phyloP scores from a whole-genome alignment of 2,888 invertebrate genomes.

The Stenotaenia linearis region DNA sequence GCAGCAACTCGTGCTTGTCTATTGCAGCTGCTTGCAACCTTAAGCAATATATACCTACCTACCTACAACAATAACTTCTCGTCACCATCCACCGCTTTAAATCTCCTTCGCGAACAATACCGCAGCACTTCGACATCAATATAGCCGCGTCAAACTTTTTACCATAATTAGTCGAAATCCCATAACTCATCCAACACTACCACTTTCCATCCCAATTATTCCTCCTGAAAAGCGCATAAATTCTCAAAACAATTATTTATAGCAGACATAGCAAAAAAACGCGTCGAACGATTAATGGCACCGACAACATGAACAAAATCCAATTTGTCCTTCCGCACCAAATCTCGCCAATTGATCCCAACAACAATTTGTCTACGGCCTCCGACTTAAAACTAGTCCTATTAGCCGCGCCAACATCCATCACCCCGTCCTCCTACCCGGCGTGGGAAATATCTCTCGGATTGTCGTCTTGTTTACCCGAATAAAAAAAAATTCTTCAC shows the following conservation, averaged over 20 bases:
- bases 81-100: too few species aligned
- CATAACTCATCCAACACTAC: neutral
- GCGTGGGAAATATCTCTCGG: too few species aligned
- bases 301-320: neutral
- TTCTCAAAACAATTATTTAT: neutral
- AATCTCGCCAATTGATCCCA: neutral
- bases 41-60: too few species aligned
- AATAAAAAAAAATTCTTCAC: constrained; percentile 3
- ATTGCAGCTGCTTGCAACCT: too few species aligned
- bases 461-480: too few species aligned
- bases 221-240: neutral
- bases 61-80: too few species aligned
- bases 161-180: neutral
- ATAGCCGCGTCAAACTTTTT: too few species aligned
- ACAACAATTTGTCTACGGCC: neutral
- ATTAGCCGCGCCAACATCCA: neutral
- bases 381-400: neutral
- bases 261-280: neutral
- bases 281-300: neutral
- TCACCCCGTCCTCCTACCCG: neutral
- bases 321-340: neutral
- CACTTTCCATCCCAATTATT: neutral
- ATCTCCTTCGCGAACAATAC: too few species aligned
- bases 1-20: too few species aligned
- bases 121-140: too few species aligned